A percentile compares a stretch with the other conserved stretches of the same genome.
Conservation (phyloP, 2,113 vertebrate species). For the Paralichthys olivaceus region DNA sequence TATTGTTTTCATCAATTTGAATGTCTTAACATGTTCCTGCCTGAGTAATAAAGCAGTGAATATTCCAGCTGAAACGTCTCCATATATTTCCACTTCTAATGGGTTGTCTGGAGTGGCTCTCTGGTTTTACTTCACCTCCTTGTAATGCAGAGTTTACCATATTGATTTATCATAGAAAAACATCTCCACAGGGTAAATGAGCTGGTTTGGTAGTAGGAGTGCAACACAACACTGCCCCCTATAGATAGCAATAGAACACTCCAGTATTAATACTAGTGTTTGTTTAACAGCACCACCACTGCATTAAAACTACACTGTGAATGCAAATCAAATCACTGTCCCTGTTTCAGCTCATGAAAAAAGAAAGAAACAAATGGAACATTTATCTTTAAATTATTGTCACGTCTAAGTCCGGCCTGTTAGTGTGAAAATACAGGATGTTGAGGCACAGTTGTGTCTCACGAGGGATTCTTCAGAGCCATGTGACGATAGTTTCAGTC, state of each 20-base stretch:
- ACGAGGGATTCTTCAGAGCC: too few species aligned
- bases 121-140: neutral
- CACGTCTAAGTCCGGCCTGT: neutral
- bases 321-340: constrained; percentile 38
- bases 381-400: neutral
- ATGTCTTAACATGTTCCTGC: neutral
- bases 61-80: neutral
- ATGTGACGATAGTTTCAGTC: neutral
- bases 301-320: constrained; percentile 24
- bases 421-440: neutral
- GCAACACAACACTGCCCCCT: constrained; percentile 68
- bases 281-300: neutral
- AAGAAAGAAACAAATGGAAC: neutral
- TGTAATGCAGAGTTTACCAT: neutral
- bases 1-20: neutral
- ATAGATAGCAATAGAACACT: constrained; percentile 9
- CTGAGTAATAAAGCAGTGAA: neutral
- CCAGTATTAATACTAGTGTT: neutral
- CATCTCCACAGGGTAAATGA: neutral
- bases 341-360: constrained; percentile 10
- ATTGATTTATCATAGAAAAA: neutral
- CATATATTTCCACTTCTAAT: neutral
- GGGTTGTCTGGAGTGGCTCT: neutral
- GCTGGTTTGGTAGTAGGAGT: neutral
- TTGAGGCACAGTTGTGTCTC: too few species aligned